phyloP scores from a whole-genome alignment of 2,797 vertebrate species.

The Epinephelus coioides region DNA sequence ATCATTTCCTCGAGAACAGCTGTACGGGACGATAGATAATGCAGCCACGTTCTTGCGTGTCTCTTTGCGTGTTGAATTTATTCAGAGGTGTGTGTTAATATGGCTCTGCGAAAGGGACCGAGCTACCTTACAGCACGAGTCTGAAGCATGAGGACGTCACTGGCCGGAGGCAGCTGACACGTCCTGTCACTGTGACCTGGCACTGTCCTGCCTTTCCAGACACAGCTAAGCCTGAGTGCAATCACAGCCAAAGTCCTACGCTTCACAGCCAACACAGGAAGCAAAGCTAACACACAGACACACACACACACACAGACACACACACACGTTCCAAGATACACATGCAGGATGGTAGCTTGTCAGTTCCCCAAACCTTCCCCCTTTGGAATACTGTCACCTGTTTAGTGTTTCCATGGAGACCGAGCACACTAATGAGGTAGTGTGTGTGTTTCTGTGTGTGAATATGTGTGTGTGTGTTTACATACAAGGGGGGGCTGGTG shows the following conservation, averaged over 20 bases:
- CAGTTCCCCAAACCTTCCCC: constrained; percentile 69
- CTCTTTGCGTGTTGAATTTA: constrained; percentile 32
- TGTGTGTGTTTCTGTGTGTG: constrained; percentile 60
- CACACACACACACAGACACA: constrained; percentile 23
- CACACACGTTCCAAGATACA: constrained; percentile 33
- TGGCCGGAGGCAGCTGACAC: constrained; percentile 68
- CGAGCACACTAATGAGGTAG: constrained; percentile 81
- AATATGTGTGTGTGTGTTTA: constrained; percentile 42
- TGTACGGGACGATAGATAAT: neutral
- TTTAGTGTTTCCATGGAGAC: constrained; percentile 87
- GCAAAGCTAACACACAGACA: constrained; percentile 31
- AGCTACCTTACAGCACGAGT: constrained; percentile 40
- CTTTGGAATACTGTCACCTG: constrained; percentile 74
- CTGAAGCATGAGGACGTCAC: constrained; percentile 38
- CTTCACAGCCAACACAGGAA: constrained; percentile 68
- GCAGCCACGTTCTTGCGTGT: neutral
- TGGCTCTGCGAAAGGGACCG: constrained; percentile 30
- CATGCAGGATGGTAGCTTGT: constrained; percentile 54
- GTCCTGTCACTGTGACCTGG: constrained; percentile 73
- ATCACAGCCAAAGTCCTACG: constrained; percentile 60
- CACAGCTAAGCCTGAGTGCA: constrained; percentile 59
- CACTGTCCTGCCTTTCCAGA: constrained; percentile 60
- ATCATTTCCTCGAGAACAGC: neutral
- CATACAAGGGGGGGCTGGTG: constrained; percentile 33
- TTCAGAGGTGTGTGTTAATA: constrained; percentile 41